Evolutionary conservation across 2,113 vertebrate genomes (phyloP), one percentile per base, ranked within the genome.

Genomic region (Accipiter cooperii): DNA sequence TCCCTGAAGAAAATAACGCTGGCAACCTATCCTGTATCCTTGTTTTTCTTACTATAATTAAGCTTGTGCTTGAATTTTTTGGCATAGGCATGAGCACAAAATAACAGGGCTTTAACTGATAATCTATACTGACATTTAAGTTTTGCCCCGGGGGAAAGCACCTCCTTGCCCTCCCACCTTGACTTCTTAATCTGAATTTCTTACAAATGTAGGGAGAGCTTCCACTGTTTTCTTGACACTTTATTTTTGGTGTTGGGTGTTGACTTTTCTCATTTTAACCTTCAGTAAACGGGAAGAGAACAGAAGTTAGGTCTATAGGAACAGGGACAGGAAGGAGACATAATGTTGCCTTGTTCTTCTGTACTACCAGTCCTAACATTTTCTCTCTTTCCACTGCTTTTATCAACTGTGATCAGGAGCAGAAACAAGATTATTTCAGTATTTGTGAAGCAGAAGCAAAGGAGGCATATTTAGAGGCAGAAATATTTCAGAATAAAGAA

Each of bases 91-190:
- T 25, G n/a, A 77, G n/a, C 61, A 85, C 54, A 89, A 94, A 93
- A 82, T 94, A 89, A 85, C 4, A 7, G 25, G 73, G 65, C 17
- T 92, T 87, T 64, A 84, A 91, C 69, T 87, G 49, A 78, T 93
- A 89, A 96, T 96, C 88, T 91, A 61, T 57, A 84, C 29, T 91
- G 96, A 95, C 95, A 83, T 95, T 96, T 94, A 80, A 94, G 40
- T 73, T 91, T 86, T 79, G 86, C 77, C 89, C 92, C 76, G 34
- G 31, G 93, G 89, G 76, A 78, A 95, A 92, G 31, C 71, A n/a
- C 21, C 15, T 89, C 34, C 15, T 90, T 96, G 84, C 70, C 40
- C 66, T 87, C 46, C 75, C 40, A 83, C 61, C 57, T 91, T 77
- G 85, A 86, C 60, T 76, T 79, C 36, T 92, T 85, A 40, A 76